Evolutionary conservation across 2,888 invertebrate species (phyloP), one percentile per base, ranked within the genome.

Genomic region (Drepana falcataria): DNA sequence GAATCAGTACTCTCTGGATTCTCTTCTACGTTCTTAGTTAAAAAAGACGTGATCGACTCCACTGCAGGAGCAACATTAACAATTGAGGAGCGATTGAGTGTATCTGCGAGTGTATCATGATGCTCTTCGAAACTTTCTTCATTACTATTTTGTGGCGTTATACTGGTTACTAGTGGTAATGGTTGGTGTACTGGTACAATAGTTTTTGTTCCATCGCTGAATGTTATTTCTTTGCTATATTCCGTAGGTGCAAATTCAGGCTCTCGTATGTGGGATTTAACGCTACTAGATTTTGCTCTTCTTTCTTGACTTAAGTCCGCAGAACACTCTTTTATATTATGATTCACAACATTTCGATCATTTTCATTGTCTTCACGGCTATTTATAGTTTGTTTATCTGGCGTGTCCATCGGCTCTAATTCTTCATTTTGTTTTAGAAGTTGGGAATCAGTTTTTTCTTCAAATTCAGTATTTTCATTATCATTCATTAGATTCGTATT

Each of bases 131-230:
- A 7, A 47, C 5, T 35, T 52, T n/a, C 44, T 35, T 35, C 4
- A 4, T 52, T 21, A 35, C 48, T 4, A 4, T 35, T 21, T 1
- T 53, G 48, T 33, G 47, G 35, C 53, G 52, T 58, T 2, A 57
- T 21, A 54, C 59, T 65, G 9, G 68, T 35, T 35, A 48, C 47
- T 44, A 55, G 34, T 5, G 54, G 40, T 21, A 21, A 9, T 44
- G 3, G 6, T 44, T 44, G 9, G 44, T 44, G 9, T 44, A 9
- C 9, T 9, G 9, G 6, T 9, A 9, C 2, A 1, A 44, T 3
- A 9, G 9, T 44, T 44, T 9, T 9, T 44, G 9, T 9, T 9
- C 9, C 44, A 2, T 47, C 37, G 3, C 49, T 59, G 55, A 40
- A 48, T 49, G 48, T 49, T n/a, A 52, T 52, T 33, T 37, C 47